Percentiles rank a stretch among this genome's conserved stretches.
Evolutionary conservation across 2,888 invertebrate species (phyloP).

Genomic region (Elegia similella): DNA sequence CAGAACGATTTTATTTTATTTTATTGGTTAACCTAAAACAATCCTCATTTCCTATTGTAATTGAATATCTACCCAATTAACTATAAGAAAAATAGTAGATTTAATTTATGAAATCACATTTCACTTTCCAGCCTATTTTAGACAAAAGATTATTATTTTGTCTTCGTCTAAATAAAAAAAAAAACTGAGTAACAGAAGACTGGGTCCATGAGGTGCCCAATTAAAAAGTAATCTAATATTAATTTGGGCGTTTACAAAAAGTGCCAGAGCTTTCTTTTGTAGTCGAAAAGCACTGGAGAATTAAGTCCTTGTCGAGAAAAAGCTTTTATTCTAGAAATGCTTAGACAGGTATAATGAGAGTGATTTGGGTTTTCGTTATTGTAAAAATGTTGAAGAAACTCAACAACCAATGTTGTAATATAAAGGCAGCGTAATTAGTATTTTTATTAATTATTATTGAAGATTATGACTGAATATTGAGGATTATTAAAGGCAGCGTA

Average conservation of each 20-base stretch:
- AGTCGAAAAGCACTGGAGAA: not conserved
- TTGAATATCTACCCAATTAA: no score
- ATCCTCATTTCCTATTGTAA: no score
- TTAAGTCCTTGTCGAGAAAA: not conserved
- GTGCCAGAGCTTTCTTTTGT: not conserved
- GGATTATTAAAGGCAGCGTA: no score
- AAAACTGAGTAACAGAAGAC: not conserved
- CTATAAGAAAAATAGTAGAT: not conserved
- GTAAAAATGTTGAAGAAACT: no score
- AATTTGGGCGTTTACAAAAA: conserved; percentile 4
- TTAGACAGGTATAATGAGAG: not conserved
- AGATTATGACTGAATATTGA: no score
- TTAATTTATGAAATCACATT: not conserved
- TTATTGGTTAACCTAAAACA: no score
- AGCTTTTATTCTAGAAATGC: not conserved
- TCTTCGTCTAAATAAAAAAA: not conserved
- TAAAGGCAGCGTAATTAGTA: no score
- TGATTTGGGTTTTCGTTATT: not conserved
- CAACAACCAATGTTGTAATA: no score
- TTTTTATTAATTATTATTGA: no score
- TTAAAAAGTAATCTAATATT: conserved; percentile 11
- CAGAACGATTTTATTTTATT: no score
- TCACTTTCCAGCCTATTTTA: not conserved
- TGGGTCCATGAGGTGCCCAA: not conserved
- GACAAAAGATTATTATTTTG: not conserved